Conservation (phyloP, 2,113 vertebrate genomes). For the Equus quagga region DNA sequence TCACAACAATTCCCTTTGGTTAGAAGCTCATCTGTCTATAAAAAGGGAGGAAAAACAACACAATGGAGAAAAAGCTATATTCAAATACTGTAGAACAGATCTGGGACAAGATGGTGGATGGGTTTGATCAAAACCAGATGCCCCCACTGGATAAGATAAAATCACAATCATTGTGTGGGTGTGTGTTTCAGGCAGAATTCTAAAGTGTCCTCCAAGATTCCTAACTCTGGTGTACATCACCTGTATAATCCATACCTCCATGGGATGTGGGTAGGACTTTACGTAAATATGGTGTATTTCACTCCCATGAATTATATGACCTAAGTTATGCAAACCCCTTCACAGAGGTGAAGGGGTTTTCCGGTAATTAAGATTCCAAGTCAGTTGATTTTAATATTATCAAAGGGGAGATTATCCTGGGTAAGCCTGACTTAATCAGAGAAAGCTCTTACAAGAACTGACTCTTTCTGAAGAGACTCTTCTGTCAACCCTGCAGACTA, state of each 20-base stretch:
- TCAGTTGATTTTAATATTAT: background rate
- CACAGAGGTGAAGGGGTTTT: background rate
- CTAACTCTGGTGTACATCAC: background rate
- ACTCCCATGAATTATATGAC: background rate
- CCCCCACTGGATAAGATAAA: background rate
- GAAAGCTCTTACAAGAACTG: background rate
- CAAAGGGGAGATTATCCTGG: background rate
- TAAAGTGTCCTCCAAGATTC: background rate
- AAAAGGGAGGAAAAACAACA: slow-evolving; percentile 14
- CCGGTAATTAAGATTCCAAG: slow-evolving; percentile 21
- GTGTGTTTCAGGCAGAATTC: background rate
- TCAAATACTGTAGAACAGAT: background rate
- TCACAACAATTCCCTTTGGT: background rate
- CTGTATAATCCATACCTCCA: background rate
- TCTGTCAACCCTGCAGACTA: background rate
- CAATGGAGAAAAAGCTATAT: background rate
- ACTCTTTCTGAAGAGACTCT: slow-evolving; percentile 3
- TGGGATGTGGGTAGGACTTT: background rate
- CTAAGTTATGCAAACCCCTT: background rate
- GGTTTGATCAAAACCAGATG: background rate
- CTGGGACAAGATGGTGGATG: background rate
- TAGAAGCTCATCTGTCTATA: slow-evolving; percentile 10
- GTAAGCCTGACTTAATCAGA: background rate
- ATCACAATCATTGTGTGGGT: background rate
- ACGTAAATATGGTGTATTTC: background rate